Percentiles rank a stretch among this genome's conserved stretches.
Conservation (phyloP, 2,113 vertebrate genomes). For the Hydropotes inermis region DNA sequence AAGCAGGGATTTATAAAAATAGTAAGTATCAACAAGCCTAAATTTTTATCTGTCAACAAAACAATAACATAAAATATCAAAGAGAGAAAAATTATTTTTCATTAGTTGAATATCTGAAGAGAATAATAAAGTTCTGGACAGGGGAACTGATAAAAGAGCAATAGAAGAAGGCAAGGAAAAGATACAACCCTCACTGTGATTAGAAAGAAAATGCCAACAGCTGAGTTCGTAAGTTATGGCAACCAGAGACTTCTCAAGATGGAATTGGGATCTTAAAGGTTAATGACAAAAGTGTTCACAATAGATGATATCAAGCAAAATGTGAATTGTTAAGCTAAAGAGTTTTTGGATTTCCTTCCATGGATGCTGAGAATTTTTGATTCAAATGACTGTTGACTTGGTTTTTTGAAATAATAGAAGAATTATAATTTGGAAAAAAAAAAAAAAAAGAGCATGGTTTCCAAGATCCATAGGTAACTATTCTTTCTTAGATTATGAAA, state of each 20-base stretch:
- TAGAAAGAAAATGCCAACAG: neutral
- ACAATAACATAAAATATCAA: neutral
- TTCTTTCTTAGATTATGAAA: neutral
- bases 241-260: neutral
- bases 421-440: neutral
- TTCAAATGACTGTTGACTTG: neutral
- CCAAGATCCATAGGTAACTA: neutral
- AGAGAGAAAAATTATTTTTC: neutral
- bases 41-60: neutral
- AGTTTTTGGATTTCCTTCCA: neutral
- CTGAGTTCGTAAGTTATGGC: neutral
- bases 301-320: neutral
- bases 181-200: accelerated
- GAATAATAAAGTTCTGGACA: neutral
- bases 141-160: neutral
- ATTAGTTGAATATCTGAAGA: neutral
- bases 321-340: neutral
- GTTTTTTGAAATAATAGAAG: neutral
- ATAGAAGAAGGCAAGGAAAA: neutral
- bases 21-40: neutral
- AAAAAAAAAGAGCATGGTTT: neutral
- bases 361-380: neutral
- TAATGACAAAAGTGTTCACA: neutral
- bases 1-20: neutral
- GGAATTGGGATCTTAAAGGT: neutral